Base-by-base conservation (phyloP, 1,140 invertebrate genomes). In the Drosophila punjabiensis region DNA sequence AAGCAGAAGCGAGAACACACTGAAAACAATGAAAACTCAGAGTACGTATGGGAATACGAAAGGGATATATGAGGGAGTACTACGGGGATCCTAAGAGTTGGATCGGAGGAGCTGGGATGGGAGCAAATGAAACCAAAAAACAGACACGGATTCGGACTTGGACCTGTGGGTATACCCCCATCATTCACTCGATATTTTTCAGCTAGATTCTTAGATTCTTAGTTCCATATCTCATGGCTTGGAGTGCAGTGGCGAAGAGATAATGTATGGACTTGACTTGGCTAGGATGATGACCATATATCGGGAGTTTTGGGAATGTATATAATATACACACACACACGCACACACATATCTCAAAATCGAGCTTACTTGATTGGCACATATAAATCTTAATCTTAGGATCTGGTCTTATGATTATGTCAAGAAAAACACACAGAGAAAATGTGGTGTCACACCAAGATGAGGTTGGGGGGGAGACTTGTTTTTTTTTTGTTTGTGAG, bases 1-100 rank as follows among this genome's bases (percentile, higher is more conserved):
- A 79, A 71, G 76, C 66, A 60, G 48, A 50, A 50, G 65, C 75
- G 56, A 78, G 24, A 60, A 65, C 60, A 47, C 70, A 47, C 70
- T 39, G 63, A 66, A 78, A 60, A 68, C 30, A 35, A 63, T 24
- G 24, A 73, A 62, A 76, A 63, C 24, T 55, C 53, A 24, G 60
- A 32, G 48, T 28, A 74, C 11, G 39, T n/a, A 35, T 33, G 20
- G 45, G 20, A 28, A 37, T 9, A 20, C 9, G 53, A 24, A 56
- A 32, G 30, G 35, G 18, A 30, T 24, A 11, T 8, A 30, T 47
- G 33, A 16, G 47, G 41, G 35, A 16, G 16, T n/a, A 20, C n/a
- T 59, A 52, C 48, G 4, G 16, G 48, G 56, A 13, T 20, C 6
- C 39, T 8, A 39, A 30, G 24, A 24, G 56, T 11, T 1, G 20